phyloP scores from a whole-genome alignment of 1,140 invertebrate species.

The Ceratitis capitata region DNA sequence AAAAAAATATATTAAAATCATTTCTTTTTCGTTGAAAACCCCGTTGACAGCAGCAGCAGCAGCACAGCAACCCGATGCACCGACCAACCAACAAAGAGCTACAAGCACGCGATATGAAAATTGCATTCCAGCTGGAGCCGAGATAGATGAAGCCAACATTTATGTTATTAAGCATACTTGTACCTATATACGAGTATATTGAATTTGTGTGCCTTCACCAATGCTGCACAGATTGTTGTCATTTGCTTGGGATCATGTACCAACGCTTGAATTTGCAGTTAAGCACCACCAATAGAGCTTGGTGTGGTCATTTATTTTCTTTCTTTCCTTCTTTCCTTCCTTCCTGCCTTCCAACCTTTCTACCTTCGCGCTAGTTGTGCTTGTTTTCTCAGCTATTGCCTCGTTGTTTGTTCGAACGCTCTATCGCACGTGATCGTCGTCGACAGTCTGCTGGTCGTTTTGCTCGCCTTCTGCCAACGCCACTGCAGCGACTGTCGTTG shows the following conservation, averaged over 20 bases:
- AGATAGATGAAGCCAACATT: neutral
- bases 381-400: neutral
- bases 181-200: neutral
- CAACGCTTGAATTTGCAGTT: neutral
- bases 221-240: conserved; percentile 1
- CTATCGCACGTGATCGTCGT: conserved; percentile 26
- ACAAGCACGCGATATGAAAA: neutral
- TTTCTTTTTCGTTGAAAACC: no score
- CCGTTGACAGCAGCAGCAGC: no score
- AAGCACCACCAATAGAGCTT: neutral
- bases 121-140: neutral
- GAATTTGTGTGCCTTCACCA: neutral
- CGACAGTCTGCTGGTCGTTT: neutral
- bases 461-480: neutral
- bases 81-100: no score
- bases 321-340: neutral
- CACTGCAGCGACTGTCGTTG: neutral
- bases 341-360: no score
- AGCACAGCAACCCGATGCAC: no score
- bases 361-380: neutral
- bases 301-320: neutral
- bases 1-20: neutral
- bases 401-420: conserved; percentile 4
- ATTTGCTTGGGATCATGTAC: neutral
- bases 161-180: neutral